These are phyloP conservation scores for Anisognathus igniventris DNA, from an alignment of 2,797 vertebrate species.

Conservation along the genomic window DNA sequence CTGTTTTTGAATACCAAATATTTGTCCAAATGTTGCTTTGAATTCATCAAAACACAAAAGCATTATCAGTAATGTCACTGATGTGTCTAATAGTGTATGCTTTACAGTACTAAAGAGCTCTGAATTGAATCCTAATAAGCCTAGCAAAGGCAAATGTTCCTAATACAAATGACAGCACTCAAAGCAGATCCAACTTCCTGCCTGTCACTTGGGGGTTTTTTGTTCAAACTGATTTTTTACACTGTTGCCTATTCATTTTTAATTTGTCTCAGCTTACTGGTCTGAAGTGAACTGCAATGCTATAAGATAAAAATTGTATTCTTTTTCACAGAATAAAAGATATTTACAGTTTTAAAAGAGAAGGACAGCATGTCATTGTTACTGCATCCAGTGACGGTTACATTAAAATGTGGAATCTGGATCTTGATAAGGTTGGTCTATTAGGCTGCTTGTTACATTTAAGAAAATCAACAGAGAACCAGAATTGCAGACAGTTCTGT, in stretches of 20 bases:
- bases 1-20: neutral
- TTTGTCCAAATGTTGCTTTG: neutral
- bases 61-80: neutral
- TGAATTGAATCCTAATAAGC: neutral
- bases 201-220: neutral
- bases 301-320: neutral
- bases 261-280: neutral
- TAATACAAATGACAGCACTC: neutral
- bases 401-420: constrained; percentile 92
- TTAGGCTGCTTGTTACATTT: neutral
- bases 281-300: neutral
- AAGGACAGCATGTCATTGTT: constrained; percentile 81
- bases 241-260: neutral
- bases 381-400: constrained; percentile 95
- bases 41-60: neutral
- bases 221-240: neutral
- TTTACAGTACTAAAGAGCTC: neutral
- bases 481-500: neutral
- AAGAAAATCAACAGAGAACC: neutral
- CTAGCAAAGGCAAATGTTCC: neutral
- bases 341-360: constrained; percentile 80
- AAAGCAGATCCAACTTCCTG: neutral
- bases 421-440: constrained; percentile 79
- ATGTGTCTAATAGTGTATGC: neutral
- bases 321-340: constrained; percentile 85